phyloP scores from a whole-genome alignment of 2,113 vertebrate genomes.

The Pristiophorus japonicus region DNA sequence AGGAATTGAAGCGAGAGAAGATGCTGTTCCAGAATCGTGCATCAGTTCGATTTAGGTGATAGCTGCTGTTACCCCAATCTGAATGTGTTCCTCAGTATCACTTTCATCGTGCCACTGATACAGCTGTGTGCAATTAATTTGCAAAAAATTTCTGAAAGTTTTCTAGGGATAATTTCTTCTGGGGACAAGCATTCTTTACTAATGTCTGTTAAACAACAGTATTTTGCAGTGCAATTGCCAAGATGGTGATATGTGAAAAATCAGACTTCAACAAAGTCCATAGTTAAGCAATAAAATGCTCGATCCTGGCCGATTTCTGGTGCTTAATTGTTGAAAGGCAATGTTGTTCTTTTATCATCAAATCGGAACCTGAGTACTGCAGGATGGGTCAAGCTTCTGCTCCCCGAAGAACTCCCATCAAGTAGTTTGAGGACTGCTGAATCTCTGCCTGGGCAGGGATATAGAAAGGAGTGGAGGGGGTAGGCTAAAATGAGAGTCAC shows the following conservation, averaged over 20 bases:
- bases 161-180: background rate
- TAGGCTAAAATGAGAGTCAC: background rate
- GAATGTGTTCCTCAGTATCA: background rate
- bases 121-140: background rate
- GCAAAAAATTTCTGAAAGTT: background rate
- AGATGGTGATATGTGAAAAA: background rate
- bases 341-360: background rate
- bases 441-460: background rate
- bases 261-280: no score
- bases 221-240: background rate
- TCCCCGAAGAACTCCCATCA: background rate
- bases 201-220: background rate
- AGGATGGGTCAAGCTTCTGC: background rate
- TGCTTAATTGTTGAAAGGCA: no score
- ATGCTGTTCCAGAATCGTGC: constrained; percentile 65
- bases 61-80: background rate
- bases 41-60: constrained; percentile 62
- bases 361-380: background rate
- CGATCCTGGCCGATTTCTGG: no score
- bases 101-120: background rate
- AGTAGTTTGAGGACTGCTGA: background rate
- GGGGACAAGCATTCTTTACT: background rate
- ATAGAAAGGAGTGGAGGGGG: background rate
- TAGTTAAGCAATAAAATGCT: background rate
- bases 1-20: constrained; percentile 64